Percentiles rank a stretch among this genome's conserved stretches.
phyloP scores from a whole-genome alignment of 1,140 invertebrate genomes.

The Babylonia areolata region DNA sequence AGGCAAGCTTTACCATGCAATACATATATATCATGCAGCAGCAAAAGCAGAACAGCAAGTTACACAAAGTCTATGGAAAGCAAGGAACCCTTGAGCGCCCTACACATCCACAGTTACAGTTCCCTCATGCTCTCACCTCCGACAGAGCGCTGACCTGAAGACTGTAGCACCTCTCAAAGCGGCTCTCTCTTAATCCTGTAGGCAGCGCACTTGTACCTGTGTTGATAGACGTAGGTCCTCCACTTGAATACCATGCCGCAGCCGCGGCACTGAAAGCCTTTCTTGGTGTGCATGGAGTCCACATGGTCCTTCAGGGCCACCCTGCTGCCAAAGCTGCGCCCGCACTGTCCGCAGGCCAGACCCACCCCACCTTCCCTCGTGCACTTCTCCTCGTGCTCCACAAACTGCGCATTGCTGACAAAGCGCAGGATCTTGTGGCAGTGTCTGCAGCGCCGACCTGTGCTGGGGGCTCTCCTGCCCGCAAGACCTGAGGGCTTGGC shows the following conservation, averaged over 20 bases:
- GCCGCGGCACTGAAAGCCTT: conserved; percentile 18
- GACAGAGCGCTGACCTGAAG: no score
- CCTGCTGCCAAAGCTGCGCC: conserved; percentile 18
- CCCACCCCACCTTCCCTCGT: background rate
- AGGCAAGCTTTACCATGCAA: no score
- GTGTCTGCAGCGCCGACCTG: background rate
- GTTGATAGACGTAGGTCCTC: conserved; percentile 29
- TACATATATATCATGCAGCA: no score
- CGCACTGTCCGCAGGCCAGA: conserved; percentile 1
- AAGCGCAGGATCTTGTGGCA: conserved; percentile 13
- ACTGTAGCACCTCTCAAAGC: no score
- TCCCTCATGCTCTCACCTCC: no score
- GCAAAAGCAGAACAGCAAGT: no score
- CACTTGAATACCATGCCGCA: conserved; percentile 26
- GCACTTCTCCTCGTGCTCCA: background rate
- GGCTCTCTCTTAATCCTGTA: background rate
- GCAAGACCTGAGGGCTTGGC: background rate
- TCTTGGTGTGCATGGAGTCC: conserved; percentile 23
- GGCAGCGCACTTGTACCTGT: conserved; percentile 6
- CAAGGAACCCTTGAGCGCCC: no score
- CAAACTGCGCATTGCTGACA: background rate
- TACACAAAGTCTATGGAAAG: no score
- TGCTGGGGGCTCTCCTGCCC: background rate
- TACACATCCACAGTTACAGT: no score
- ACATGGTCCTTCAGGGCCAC: conserved; percentile 23